Evolutionary conservation across 2,113 vertebrate genomes (phyloP), one percentile per base, ranked within the genome.

Genomic region (Holacanthus passer): DNA sequence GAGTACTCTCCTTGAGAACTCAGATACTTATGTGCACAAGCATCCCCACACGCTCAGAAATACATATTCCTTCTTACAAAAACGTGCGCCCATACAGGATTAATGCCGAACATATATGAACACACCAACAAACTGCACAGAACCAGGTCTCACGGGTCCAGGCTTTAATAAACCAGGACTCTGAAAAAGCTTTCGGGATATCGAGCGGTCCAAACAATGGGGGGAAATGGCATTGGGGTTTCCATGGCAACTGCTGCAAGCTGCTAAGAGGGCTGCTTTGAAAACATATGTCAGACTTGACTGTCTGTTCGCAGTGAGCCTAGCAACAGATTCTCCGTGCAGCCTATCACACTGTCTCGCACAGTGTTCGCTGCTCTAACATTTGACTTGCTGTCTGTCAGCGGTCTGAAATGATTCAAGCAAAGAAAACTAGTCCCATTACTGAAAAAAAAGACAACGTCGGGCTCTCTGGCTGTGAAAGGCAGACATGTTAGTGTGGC

Each of bases 241-340:
- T 93, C 93, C 94, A 94, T 94, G 93, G 94, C 89, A 92, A 96
- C 95, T 92, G 92, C 86, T 83, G 91, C 92, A 91, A 91, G 95
- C 92, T 93, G 93, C 91, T 91, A 92, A 93, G 91, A 91, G 92
- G 76, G 84, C 86, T 89, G 94, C 93, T 94, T 93, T 93, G 90
- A 92, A 93, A 95, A 91, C 93, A 93, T 94, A 94, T 94, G 94
- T 94, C 92, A 91, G 92, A 92, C 91, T 94, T 93, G 93, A 94
- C 90, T 94, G 91, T 90, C 86, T 92, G 93, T 91, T 91, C 90
- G 83, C 89, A 87, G 79, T 83, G 92, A 92, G 90, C 94, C 93
- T 95, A 94, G 94, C 93, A 96, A 94, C 94, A 94, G 89, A 92
- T 90, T 91, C 84, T 87, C 65, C 19, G 85, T 29, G 82, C 87